Percentiles rank a stretch among this genome's conserved stretches.
Conservation (phyloP, 2,113 vertebrate species). For the Nothobranchius kuhntae region DNA sequence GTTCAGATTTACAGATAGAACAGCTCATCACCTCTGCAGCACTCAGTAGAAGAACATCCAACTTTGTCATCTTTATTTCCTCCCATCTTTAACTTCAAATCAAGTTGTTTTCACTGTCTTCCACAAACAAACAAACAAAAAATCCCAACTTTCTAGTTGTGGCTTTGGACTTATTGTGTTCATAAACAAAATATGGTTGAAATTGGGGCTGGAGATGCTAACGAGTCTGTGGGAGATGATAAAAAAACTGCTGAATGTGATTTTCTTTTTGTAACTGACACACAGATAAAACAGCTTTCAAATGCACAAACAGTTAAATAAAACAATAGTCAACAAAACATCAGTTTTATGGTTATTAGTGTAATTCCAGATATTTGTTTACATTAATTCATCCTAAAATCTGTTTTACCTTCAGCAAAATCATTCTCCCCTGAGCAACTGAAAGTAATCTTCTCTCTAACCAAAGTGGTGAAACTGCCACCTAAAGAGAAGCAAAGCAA, state of each 20-base stretch:
- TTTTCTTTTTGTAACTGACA: too few species aligned
- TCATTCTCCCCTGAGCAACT: slow-evolving; percentile 2
- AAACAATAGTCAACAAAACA: too few species aligned
- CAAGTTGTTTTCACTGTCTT: background rate
- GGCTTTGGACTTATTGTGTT: too few species aligned
- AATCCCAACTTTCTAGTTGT: too few species aligned
- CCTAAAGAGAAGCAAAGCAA: slow-evolving; percentile 25
- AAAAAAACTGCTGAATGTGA: too few species aligned
- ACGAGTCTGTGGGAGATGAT: too few species aligned
- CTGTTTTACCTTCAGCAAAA: background rate
- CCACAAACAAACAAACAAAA: too few species aligned
- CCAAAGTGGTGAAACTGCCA: slow-evolving; percentile 26
- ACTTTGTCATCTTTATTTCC: background rate
- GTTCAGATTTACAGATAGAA: background rate
- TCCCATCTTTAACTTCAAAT: background rate
- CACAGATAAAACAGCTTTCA: too few species aligned
- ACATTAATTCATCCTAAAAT: slow-evolving; percentile 20
- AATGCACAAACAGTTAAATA: too few species aligned
- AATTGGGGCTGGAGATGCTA: too few species aligned
- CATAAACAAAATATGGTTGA: too few species aligned
- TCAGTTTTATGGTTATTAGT: background rate
- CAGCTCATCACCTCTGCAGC: background rate
- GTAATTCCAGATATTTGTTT: slow-evolving; percentile 15
- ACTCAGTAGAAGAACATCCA: background rate
- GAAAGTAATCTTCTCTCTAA: too few species aligned